Evolutionary conservation across 1,140 invertebrate species (phyloP).

Genomic region (Neodiprion virginianus): DNA sequence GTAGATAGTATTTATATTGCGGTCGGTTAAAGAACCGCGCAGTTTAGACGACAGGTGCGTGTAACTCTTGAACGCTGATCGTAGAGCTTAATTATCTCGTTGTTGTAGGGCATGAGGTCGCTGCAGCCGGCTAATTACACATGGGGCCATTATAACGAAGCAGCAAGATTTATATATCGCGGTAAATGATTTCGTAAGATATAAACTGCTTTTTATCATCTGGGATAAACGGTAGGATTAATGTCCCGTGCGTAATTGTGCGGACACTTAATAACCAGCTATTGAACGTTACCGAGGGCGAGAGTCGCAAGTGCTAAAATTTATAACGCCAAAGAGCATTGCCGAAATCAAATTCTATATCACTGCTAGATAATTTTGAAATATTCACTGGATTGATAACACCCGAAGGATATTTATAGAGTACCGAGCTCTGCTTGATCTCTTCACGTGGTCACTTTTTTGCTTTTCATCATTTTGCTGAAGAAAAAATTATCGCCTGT

Average conservation of each 20-base stretch:
- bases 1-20: too few species aligned
- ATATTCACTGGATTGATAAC: neutral
- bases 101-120: neutral
- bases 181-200: neutral
- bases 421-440: too few species aligned
- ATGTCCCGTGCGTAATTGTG: neutral
- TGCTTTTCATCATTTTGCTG: too few species aligned
- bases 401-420: too few species aligned
- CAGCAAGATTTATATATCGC: neutral
- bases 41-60: too few species aligned
- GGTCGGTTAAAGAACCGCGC: too few species aligned
- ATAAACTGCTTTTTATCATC: neutral
- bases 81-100: slow-evolving; percentile 3
- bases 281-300: neutral
- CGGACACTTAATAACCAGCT: neutral
- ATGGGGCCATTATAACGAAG: neutral
- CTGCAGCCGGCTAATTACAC: neutral
- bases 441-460: too few species aligned
- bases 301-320: neutral
- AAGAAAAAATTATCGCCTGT: too few species aligned
- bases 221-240: neutral
- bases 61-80: too few species aligned
- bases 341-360: neutral
- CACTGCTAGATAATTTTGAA: neutral
- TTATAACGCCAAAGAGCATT: neutral